Conservation (phyloP, 2,797 vertebrate genomes). For the Spinus pinus region DNA sequence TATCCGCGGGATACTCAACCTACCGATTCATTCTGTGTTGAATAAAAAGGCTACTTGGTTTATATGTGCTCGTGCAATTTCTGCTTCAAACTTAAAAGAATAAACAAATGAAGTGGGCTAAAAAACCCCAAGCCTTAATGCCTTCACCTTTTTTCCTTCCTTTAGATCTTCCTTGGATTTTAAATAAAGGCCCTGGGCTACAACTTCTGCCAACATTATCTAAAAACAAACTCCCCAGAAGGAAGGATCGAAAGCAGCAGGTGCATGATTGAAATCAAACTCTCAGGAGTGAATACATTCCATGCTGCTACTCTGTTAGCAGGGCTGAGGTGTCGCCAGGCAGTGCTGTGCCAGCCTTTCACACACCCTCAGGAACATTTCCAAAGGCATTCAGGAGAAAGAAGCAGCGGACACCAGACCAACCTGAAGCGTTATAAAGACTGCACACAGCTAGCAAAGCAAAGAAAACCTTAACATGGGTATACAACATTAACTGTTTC, state of each 20-base stretch:
- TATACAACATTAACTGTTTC: not conserved
- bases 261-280: slow-evolving; percentile 66
- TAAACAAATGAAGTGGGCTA: slow-evolving; percentile 31
- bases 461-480: not conserved
- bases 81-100: slow-evolving; percentile 21
- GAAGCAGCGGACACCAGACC: not conserved
- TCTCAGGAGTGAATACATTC: slow-evolving; percentile 20
- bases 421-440: not conserved
- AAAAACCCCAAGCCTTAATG: not conserved
- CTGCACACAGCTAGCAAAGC: not conserved
- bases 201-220: slow-evolving; percentile 53
- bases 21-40: accelerated
- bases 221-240: slow-evolving; percentile 56
- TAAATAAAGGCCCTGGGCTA: slow-evolving; percentile 41
- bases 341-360: not conserved
- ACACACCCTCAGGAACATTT: not conserved
- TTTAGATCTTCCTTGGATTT: slow-evolving; percentile 8
- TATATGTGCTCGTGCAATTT: not conserved
- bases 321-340: not conserved
- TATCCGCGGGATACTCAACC: not conserved
- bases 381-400: not conserved
- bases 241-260: slow-evolving; percentile 76
- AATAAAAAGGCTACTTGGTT: not conserved
- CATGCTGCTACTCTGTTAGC: not conserved
- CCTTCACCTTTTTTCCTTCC: not conserved